A percentile compares a stretch with the other conserved stretches of the same genome.
phyloP scores from a whole-genome alignment of 2,797 vertebrate genomes.

The Vireo griseus region DNA sequence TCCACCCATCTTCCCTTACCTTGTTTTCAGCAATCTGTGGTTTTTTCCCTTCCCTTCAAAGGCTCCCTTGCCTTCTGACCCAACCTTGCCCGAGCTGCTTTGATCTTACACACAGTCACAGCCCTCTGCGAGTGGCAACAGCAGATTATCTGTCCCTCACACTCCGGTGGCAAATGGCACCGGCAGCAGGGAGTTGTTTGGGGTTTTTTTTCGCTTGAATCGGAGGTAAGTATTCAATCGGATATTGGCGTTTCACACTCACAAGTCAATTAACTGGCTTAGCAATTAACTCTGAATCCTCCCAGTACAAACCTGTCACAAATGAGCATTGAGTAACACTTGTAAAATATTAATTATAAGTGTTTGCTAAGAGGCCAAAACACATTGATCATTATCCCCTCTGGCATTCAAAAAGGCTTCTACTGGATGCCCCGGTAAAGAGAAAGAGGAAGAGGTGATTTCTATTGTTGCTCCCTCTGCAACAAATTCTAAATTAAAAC shows the following conservation, averaged over 20 bases:
- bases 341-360: constrained; percentile 6
- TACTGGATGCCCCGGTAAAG: neutral
- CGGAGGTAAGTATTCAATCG: neutral
- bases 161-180: neutral
- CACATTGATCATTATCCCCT: neutral
- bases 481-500: neutral
- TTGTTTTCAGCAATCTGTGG: neutral
- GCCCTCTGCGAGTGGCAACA: neutral
- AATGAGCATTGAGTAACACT: neutral
- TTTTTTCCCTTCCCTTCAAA: neutral
- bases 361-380: neutral
- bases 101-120: neutral
- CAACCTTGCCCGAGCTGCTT: neutral
- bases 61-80: neutral
- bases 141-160: neutral
- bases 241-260: neutral
- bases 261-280: neutral
- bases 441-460: neutral
- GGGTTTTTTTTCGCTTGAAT: neutral
- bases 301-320: neutral
- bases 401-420: neutral
- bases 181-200: neutral
- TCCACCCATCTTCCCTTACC: neutral
- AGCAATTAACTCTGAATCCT: constrained; percentile 4
- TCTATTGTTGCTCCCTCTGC: neutral